Percentiles rank a stretch among this genome's conserved stretches.
phyloP scores from a whole-genome alignment of 1,140 invertebrate genomes.

The Diachasma alloeum region DNA sequence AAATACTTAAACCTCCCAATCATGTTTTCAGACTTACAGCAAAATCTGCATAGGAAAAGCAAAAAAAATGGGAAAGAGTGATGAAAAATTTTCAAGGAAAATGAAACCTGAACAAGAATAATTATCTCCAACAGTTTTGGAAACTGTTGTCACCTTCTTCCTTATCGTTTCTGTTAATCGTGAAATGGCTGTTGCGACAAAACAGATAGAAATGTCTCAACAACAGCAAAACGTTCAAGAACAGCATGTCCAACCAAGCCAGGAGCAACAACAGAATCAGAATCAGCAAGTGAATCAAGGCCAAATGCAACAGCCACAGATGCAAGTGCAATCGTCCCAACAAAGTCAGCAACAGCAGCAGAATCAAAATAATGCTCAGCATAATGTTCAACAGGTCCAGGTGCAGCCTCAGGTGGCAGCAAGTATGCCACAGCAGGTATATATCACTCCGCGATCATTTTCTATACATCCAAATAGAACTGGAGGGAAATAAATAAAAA shows the following conservation, averaged over 20 bases:
- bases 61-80: neutral
- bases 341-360: constrained; percentile 52
- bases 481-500: neutral
- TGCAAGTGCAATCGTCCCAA: constrained; percentile 52
- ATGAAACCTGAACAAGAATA: neutral
- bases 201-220: constrained; percentile 28
- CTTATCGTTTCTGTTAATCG: neutral
- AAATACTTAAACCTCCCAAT: too few species aligned
- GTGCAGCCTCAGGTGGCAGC: constrained; percentile 66
- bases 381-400: constrained; percentile 62
- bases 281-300: constrained; percentile 53
- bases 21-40: neutral
- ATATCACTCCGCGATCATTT: constrained; percentile 37
- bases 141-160: neutral
- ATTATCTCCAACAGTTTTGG: neutral
- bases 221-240: constrained; percentile 47
- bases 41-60: neutral
- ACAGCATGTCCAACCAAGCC: constrained; percentile 66
- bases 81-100: neutral
- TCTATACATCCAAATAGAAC: neutral
- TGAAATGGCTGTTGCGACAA: constrained; percentile 8
- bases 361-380: constrained; percentile 52
- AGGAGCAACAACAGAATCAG: constrained; percentile 56
- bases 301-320: constrained; percentile 56
- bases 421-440: constrained; percentile 68